Evolutionary conservation across 2,113 vertebrate species (phyloP).

Genomic region (Trematocara unimaculatum): DNA sequence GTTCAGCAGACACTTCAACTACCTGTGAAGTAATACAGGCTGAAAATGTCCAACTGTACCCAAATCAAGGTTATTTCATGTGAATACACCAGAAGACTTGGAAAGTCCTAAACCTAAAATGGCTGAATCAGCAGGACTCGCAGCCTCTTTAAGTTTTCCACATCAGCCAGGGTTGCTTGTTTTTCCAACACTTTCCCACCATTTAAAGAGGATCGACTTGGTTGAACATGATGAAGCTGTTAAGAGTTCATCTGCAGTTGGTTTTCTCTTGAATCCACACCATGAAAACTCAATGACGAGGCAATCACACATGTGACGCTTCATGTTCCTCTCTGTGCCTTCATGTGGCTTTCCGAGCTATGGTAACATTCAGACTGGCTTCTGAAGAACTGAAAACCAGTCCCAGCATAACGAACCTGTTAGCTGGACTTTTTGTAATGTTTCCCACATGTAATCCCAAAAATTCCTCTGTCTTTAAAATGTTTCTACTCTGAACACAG

Average conservation of each 20-base stretch:
- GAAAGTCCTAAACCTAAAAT: neutral
- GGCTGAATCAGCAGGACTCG: neutral
- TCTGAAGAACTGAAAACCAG: neutral
- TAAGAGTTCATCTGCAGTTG: neutral
- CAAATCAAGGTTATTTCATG: neutral
- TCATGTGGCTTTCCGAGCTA: neutral
- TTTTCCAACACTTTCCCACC: neutral
- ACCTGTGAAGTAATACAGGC: neutral
- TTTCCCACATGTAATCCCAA: neutral
- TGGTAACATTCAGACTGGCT: neutral
- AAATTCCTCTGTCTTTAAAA: neutral
- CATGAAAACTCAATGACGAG: neutral
- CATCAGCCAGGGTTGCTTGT: neutral
- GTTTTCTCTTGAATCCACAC: neutral
- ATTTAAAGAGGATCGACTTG: neutral
- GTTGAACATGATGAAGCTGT: neutral
- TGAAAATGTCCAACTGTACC: neutral
- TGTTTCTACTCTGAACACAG: neutral
- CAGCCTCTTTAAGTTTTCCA: neutral
- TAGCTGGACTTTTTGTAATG: neutral
- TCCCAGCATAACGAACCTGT: neutral
- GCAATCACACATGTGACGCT: neutral
- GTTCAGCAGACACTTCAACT: neutral
- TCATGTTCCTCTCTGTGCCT: neutral
- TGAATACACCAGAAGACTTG: neutral